Percentiles rank a stretch among this genome's conserved stretches.
Evolutionary conservation across 2,113 vertebrate species (phyloP).

Genomic region (Perca schrenkii): DNA sequence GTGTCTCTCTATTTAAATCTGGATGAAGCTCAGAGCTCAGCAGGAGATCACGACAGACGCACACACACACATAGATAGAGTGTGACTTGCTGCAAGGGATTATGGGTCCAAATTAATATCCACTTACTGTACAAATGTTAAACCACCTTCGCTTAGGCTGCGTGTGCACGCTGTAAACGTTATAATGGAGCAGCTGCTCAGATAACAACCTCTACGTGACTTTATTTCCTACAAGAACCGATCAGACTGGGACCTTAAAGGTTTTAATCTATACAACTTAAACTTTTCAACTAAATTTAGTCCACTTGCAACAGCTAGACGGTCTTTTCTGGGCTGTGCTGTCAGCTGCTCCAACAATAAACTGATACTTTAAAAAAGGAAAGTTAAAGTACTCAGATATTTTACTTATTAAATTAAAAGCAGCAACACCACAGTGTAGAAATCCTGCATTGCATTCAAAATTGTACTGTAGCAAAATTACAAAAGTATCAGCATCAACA

Average conservation of each 20-base stretch:
- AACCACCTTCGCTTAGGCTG: background rate
- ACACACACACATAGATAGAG: constrained; percentile 43
- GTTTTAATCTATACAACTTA: background rate
- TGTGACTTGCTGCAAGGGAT: constrained; percentile 64
- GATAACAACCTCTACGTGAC: background rate
- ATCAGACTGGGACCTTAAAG: background rate
- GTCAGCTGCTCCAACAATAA: background rate
- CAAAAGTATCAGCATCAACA: too few relatives aligned
- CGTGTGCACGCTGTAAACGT: background rate
- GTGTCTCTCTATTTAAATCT: constrained; percentile 48
- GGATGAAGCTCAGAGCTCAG: constrained; percentile 48
- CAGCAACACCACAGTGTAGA: too few relatives aligned
- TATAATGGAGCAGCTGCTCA: background rate
- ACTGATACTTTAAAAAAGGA: background rate
- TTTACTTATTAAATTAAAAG: too few relatives aligned
- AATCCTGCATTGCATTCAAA: too few relatives aligned
- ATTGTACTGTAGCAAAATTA: too few relatives aligned
- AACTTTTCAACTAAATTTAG: background rate
- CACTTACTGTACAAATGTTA: constrained; percentile 54
- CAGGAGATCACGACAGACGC: constrained; percentile 33
- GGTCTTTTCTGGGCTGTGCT: background rate
- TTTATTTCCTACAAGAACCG: background rate
- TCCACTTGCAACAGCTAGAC: background rate
- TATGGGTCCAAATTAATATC: constrained; percentile 70
- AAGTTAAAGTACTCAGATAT: background rate